These are phyloP conservation scores for Malthinus flaveolus DNA, from an alignment of 2,888 invertebrate species.

Conservation along the genomic window DNA sequence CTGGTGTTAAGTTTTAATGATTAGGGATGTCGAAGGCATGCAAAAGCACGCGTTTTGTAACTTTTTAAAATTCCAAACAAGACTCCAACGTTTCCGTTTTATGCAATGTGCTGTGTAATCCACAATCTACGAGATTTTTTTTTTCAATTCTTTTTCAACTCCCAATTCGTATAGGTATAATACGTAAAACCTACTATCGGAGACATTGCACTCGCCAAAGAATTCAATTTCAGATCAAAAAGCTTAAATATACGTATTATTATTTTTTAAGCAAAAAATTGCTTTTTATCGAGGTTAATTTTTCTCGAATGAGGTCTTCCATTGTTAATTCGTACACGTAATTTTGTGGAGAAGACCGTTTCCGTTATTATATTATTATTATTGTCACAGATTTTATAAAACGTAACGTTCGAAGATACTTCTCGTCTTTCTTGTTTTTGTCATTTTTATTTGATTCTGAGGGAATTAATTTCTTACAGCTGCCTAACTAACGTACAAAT, in stretches of 20 bases:
- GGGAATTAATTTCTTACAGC: too few relatives aligned
- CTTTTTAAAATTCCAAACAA: conserved; percentile 16
- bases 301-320: not conserved
- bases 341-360: not conserved
- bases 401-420: too few relatives aligned
- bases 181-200: too few relatives aligned
- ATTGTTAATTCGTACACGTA: conserved; percentile 3
- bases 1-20: conserved; percentile 1
- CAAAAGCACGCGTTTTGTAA: conserved; percentile 6
- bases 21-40: conserved; percentile 10
- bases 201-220: not conserved
- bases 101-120: conserved; percentile 10
- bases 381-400: too few relatives aligned
- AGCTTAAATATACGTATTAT: not conserved
- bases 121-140: conserved; percentile 8
- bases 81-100: conserved; percentile 13
- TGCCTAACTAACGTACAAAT: too few relatives aligned
- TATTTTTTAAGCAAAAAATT: not conserved
- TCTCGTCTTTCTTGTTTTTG: too few relatives aligned
- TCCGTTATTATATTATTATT: not conserved
- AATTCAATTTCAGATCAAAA: conserved; percentile 4
- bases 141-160: not conserved
- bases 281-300: not conserved
- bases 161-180: too few relatives aligned
- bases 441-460: too few relatives aligned